A percentile compares a stretch with the other conserved stretches of the same genome.
phyloP scores from a whole-genome alignment of 2,113 vertebrate genomes.

The Ophthalmolycus amberensis region DNA sequence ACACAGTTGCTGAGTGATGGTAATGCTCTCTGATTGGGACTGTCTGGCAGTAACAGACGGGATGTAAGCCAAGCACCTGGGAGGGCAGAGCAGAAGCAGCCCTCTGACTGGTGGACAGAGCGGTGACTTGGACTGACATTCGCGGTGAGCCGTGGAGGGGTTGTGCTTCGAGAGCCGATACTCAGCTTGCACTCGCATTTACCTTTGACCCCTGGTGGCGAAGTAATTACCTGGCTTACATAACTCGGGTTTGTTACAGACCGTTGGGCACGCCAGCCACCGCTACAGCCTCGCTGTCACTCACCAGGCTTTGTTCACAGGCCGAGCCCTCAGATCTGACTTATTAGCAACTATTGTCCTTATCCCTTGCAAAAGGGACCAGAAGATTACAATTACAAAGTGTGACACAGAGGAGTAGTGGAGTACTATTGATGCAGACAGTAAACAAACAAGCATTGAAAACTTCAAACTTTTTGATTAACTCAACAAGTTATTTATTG shows the following conservation, averaged over 20 bases:
- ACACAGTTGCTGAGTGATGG: slow-evolving; percentile 79
- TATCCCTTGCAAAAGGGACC: not conserved
- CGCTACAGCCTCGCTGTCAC: slow-evolving; percentile 46
- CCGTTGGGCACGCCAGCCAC: slow-evolving; percentile 29
- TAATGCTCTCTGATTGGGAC: slow-evolving; percentile 73
- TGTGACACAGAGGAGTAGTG: slow-evolving; percentile 5
- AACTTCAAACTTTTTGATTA: not conserved
- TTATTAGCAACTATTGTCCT: slow-evolving; percentile 72
- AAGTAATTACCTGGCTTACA: slow-evolving; percentile 80
- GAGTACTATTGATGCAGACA: not conserved
- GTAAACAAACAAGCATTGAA: not conserved
- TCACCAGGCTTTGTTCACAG: slow-evolving; percentile 66
- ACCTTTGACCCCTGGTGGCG: slow-evolving; percentile 68
- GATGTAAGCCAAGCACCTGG: slow-evolving; percentile 47
- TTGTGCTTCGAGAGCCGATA: slow-evolving; percentile 46
- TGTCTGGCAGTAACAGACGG: slow-evolving; percentile 60
- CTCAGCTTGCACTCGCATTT: slow-evolving; percentile 63
- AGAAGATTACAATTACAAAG: not conserved
- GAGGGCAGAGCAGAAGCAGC: slow-evolving; percentile 25
- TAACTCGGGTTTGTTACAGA: slow-evolving; percentile 65
- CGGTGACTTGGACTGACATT: slow-evolving; percentile 60
- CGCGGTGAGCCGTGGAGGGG: slow-evolving; percentile 34
- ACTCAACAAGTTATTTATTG: not conserved
- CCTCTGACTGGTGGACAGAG: slow-evolving; percentile 63
- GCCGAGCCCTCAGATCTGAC: slow-evolving; percentile 50